Conservation (phyloP, 2,797 vertebrate genomes). For the Xerus rutilus region DNA sequence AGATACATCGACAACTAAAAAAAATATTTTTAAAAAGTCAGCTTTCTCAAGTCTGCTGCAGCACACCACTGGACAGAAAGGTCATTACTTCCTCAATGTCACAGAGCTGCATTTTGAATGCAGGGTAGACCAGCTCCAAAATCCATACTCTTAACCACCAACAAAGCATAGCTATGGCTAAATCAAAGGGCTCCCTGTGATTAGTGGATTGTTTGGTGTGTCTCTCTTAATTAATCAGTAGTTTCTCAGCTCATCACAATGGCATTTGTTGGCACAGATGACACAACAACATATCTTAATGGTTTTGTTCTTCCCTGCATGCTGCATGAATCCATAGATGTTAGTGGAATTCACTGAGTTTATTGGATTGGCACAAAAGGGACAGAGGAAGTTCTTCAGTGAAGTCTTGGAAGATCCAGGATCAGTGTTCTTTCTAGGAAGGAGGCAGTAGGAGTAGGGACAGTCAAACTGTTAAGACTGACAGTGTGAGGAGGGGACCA, state of each 20-base stretch:
- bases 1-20: too few relatives aligned
- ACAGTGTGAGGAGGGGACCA: background rate
- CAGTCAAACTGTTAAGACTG: rapidly evolving
- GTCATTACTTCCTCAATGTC: background rate
- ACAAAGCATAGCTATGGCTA: background rate
- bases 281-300: background rate
- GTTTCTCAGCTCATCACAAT: conserved; percentile 44
- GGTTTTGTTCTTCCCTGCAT: background rate
- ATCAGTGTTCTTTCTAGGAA: background rate
- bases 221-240: conserved; percentile 51
- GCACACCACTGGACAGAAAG: background rate
- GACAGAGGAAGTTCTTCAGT: background rate
- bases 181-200: background rate
- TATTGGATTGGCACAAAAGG: background rate
- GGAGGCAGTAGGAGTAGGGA: background rate
- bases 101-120: conserved; percentile 37
- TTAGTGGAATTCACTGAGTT: background rate
- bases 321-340: background rate
- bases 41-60: background rate
- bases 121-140: background rate
- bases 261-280: conserved; percentile 30
- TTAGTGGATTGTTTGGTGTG: background rate
- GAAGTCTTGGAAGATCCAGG: background rate
- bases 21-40: too few relatives aligned
- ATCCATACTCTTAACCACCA: background rate